Base-by-base conservation (phyloP, 2,113 vertebrate species). In the Platysternon megacephalum region DNA sequence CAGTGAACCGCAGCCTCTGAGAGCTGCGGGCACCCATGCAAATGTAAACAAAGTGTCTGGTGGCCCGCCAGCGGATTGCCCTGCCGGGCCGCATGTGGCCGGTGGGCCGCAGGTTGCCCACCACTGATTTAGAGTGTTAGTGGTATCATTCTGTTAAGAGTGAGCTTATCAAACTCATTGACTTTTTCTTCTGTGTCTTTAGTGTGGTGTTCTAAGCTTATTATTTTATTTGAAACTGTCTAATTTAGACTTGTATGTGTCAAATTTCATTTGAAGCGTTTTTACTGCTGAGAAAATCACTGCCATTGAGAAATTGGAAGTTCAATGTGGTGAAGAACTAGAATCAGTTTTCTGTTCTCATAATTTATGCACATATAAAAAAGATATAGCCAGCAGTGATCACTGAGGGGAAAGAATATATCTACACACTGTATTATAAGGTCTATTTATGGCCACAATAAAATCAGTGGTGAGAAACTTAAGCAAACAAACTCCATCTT, bases 201-300 rank as follows among this genome's bases (percentile, higher is more conserved):
- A 51, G 8, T 0, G 0, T 53, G 4, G 5, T 79, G 46, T 89
- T 17, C 5, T 72, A 53, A 61, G 7, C 4, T 94, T 84, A 53
- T 35, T 61, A 0, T 86, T 86, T 80, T 84, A 90, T 65, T 4
- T 5, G 1, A 3, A 46, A 3, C 78, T 35, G 2, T 46, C 95
- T 55, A 52, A 1, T 46, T 93, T 79, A 84, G 88, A 84, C 5
- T 1, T 5, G 52, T 58, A 44, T 9, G 19, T 21, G 68, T 32
- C 85, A 28, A 7, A 48, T 91, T 29, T 90, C 81, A 4, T 90
- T 91, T 49, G 5, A 83, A 84, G 90, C 79, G 14, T 85, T 87
- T 13, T 93, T 88, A 79, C 74, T 65, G 26, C 2, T 81, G 58
- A 52, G n/a, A 91, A 90, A 86, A 85, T 44, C 44, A 65, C 21